Evolutionary conservation across 2,888 invertebrate genomes (phyloP).

Genomic region (Eristalis tenax): DNA sequence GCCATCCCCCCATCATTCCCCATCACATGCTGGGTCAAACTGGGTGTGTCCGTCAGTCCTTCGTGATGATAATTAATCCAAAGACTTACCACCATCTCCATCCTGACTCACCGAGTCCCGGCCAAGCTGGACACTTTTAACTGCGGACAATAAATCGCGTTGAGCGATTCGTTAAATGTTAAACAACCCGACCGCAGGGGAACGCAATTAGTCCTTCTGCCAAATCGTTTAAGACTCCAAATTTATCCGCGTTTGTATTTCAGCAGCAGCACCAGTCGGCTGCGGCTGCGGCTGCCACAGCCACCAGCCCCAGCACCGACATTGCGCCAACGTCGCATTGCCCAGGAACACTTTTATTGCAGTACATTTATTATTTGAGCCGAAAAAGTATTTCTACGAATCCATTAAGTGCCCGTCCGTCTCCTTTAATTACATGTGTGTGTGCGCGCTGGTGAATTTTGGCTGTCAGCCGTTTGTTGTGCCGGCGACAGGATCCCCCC

Average conservation of each 20-base stretch:
- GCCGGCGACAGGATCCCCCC: conserved; percentile 6
- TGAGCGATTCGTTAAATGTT: conserved; percentile 48
- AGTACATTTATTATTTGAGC: conserved; percentile 59
- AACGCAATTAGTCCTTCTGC: conserved; percentile 58
- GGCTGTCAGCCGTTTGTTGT: conserved; percentile 52
- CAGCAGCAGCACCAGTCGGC: conserved; percentile 2
- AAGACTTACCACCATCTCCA: background rate
- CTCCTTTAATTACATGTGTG: conserved; percentile 35
- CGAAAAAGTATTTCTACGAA: conserved; percentile 54
- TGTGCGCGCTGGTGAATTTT: conserved; percentile 33
- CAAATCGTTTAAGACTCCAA: conserved; percentile 49
- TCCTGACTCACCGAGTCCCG: conserved; percentile 11
- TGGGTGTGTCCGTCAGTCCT: background rate
- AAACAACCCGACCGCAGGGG: conserved; percentile 19
- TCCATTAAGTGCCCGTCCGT: conserved; percentile 51
- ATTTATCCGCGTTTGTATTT: conserved; percentile 42
- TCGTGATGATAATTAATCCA: background rate
- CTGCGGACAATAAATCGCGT: conserved; percentile 41
- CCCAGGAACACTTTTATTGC: conserved; percentile 46
- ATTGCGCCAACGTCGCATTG: conserved; percentile 15
- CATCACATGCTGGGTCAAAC: background rate
- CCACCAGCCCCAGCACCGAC: background rate
- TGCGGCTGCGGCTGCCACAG: no score
- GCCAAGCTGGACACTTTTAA: conserved; percentile 23
- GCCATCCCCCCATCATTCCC: background rate